These are phyloP conservation scores for Chrysogorgia sp. DNA, from an alignment of 92 coral and sea anemone species.

Conservation along the genomic window DNA sequence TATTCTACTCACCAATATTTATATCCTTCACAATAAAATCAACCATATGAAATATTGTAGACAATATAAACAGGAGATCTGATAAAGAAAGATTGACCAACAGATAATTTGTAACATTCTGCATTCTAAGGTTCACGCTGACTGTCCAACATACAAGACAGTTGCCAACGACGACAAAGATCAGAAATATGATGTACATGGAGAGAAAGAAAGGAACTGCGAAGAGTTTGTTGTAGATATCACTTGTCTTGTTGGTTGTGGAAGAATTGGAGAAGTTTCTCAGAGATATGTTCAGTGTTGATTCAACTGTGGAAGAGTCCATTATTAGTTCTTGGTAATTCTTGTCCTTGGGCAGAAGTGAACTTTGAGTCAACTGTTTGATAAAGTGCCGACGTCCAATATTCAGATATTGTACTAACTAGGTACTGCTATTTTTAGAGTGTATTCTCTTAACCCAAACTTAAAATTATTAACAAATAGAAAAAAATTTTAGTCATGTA, in stretches of 20 bases:
- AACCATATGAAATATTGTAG: conserved; percentile 3
- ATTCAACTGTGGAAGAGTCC: too few relatives aligned
- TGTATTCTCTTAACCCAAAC: too few relatives aligned
- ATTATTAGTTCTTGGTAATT: too few relatives aligned
- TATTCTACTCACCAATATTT: conserved; percentile 15
- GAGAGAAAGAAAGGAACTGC: conserved; percentile 9
- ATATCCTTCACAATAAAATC: conserved; percentile 36
- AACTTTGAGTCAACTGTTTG: too few relatives aligned
- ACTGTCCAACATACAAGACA: conserved; percentile 7
- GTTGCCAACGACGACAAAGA: conserved; percentile 24
- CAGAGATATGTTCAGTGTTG: too few relatives aligned
- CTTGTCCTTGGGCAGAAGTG: too few relatives aligned
- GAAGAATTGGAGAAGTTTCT: not conserved
- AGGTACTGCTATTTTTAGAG: too few relatives aligned
- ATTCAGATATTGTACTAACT: too few relatives aligned
- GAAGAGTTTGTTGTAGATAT: conserved; percentile 6
- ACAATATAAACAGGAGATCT: conserved; percentile 12
- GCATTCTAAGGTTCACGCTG: not conserved
- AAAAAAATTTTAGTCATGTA: too few relatives aligned
- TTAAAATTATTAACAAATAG: too few relatives aligned
- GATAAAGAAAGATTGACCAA: conserved; percentile 17
- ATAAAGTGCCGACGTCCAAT: too few relatives aligned
- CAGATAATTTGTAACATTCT: conserved; percentile 22
- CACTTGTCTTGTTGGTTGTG: not conserved
- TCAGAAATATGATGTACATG: not conserved